Base-by-base conservation (phyloP, 2,113 vertebrate species). In the Neomonachus schauinslandi region DNA sequence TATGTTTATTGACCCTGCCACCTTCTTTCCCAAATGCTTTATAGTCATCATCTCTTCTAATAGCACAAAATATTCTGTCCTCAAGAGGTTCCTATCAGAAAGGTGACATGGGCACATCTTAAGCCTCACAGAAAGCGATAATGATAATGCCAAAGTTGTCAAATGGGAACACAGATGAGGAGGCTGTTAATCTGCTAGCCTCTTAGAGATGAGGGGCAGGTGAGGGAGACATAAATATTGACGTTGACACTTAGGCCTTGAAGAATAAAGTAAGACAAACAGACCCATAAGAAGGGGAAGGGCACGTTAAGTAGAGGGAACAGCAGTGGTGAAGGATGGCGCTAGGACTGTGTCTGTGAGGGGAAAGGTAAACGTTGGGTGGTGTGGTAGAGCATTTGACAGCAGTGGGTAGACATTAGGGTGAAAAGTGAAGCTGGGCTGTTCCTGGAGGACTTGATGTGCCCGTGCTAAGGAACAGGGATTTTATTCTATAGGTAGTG, bases 371-470 rank as follows among this genome's bases (percentile, higher is more conserved):
- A 26, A 36, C 42, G 6, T 18, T 1, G 2, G 5, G 28, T 21
- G 46, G 16, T 21, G 0, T 21, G 2, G 3, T 33, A 36, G 31
- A 19, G 8, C 53, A 7, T 61, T 14, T 12, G 7, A 9, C 15
- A 33, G 36, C 33, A 11, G 59, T 33, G 26, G 10, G 5, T 42
- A 2, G 72, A 22, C 36, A 26, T 13, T 2, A 33, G 21, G 16
- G 7, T 28, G 24, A 61, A n/a, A 53, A 42, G 59, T 42, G 51
- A 21, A 36, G 21, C 8, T 42, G 24, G 1, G 4, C 8, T 67
- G 42, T 13, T 14, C 53, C n/a, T 49, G 14, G 71, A 57, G 15
- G 28, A 28, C 55, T 22, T 61, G 61, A 24, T 67, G 53, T 15
- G 10, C 46, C 28, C 39, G 36, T 26, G n/a, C 31, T 83, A 69